Evolutionary conservation across 2,797 vertebrate species (phyloP).

Genomic region (Ceyx erithaca): DNA sequence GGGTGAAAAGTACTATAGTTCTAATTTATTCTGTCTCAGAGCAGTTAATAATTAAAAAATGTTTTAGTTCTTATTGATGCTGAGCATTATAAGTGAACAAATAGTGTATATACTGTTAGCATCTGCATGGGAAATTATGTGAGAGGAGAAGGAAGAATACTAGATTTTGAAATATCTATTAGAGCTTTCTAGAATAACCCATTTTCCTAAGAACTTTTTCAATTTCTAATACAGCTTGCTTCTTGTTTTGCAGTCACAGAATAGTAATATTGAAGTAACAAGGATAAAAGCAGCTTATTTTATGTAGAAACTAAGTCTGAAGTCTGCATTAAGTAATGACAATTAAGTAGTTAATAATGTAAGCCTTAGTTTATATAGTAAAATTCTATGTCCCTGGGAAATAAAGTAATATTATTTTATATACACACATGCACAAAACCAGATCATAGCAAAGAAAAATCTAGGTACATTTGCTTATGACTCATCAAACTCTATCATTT

Average conservation of each 20-base stretch:
- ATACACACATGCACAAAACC: background rate
- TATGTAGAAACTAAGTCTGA: background rate
- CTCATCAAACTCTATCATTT: background rate
- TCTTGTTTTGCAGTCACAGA: background rate
- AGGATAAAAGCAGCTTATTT: background rate
- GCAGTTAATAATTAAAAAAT: constrained; percentile 51
- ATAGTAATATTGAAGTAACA: background rate
- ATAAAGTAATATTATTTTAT: background rate
- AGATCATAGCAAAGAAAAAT: background rate
- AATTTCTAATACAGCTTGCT: background rate
- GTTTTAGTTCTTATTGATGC: background rate
- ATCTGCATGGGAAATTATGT: background rate
- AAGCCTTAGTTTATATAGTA: background rate
- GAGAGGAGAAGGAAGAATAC: background rate
- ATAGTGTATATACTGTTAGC: background rate
- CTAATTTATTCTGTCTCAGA: background rate
- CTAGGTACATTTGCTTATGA: background rate
- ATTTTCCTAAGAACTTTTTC: background rate
- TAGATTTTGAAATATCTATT: constrained; percentile 6
- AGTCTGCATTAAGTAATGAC: background rate
- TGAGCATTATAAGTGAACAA: background rate
- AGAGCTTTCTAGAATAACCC: background rate
- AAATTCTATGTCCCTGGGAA: background rate
- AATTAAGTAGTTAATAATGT: background rate
- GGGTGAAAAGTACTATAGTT: background rate